phyloP scores from a whole-genome alignment of 2,888 invertebrate genomes.

The Hymenopus coronatus region DNA sequence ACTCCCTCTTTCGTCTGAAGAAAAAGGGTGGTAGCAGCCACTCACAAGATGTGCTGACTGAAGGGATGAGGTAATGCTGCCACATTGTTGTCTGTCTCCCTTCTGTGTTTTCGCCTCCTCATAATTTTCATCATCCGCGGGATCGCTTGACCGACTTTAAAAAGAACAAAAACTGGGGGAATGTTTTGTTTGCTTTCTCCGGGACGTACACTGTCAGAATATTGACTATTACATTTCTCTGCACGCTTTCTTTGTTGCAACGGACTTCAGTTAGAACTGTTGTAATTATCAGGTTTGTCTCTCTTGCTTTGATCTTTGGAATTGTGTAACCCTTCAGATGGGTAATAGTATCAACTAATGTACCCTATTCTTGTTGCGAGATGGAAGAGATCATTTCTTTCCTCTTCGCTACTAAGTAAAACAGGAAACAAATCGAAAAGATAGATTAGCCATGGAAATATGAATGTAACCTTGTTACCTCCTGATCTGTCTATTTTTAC shows the following conservation, averaged over 20 bases:
- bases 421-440: too few relatives aligned
- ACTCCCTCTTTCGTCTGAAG: neutral
- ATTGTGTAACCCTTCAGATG: too few relatives aligned
- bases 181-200: neutral
- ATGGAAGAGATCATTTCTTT: too few relatives aligned
- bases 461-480: too few relatives aligned
- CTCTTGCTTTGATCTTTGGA: too few relatives aligned
- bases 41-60: neutral
- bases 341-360: too few relatives aligned
- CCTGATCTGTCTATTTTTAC: too few relatives aligned
- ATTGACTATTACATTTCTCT: neutral
- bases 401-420: too few relatives aligned
- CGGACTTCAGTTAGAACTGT: too few relatives aligned
- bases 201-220: neutral
- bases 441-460: too few relatives aligned
- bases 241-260: neutral
- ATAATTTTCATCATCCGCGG: slow-evolving; percentile 18
- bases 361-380: too few relatives aligned
- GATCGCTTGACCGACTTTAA: slow-evolving; percentile 19
- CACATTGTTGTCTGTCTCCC: slow-evolving; percentile 7
- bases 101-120: neutral
- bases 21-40: neutral
- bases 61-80: slow-evolving; percentile 8
- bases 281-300: too few relatives aligned
- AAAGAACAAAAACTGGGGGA: slow-evolving; percentile 7